Percentiles rank a stretch among this genome's conserved stretches.
These are phyloP conservation scores for Lucilia cuprina DNA, from an alignment of 1,140 invertebrate species.

Conservation along the genomic window DNA sequence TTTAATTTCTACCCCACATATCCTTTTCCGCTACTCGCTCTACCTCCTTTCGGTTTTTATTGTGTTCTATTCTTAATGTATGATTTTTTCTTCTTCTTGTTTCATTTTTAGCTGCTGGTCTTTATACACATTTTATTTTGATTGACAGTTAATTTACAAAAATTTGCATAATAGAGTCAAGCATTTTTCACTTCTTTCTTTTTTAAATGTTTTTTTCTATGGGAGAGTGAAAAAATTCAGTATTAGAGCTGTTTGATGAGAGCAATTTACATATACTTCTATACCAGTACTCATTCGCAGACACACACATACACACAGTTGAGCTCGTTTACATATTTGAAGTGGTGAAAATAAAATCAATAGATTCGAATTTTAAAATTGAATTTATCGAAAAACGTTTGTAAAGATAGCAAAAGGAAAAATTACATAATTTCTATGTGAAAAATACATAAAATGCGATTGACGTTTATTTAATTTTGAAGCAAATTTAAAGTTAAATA, in stretches of 20 bases:
- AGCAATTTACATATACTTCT: not conserved
- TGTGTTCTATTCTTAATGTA: not conserved
- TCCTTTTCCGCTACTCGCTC: not conserved
- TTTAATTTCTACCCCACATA: not conserved
- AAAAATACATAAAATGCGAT: not conserved
- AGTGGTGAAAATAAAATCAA: not conserved
- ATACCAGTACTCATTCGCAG: not conserved
- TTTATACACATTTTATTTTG: conserved; percentile 23
- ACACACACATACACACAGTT: not conserved
- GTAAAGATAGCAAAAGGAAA: not conserved
- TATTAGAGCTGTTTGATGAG: not conserved
- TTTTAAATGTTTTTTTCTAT: not conserved
- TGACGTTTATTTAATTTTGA: not conserved
- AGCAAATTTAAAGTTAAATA: not conserved
- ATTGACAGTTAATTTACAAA: conserved; percentile 35
- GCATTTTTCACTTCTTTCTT: not conserved
- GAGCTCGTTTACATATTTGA: not conserved
- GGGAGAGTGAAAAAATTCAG: not conserved
- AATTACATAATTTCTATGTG: not conserved
- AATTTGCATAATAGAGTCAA: conserved; percentile 34
- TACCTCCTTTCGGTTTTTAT: not conserved
- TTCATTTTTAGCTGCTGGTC: not conserved
- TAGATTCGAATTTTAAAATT: not conserved
- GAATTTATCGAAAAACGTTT: not conserved
- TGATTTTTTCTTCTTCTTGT: not conserved